Evolutionary conservation across 2,113 vertebrate species (phyloP), one percentile per base, ranked within the genome.

Genomic region (Lota lota): DNA sequence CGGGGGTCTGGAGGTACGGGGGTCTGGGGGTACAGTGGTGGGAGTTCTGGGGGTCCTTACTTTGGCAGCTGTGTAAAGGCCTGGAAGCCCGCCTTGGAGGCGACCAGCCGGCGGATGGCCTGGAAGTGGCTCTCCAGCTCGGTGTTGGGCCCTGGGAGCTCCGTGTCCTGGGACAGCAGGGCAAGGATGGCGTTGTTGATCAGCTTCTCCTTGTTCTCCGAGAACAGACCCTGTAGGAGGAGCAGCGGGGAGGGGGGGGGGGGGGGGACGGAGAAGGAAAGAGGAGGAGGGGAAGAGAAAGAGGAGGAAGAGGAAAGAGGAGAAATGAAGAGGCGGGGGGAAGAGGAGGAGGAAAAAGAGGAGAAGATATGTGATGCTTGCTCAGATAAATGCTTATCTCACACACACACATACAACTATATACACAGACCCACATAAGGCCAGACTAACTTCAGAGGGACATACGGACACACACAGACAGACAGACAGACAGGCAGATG

Each of bases 171-270:
- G 7, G 93, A 95, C 6, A 99, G 81, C 28, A 99, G 89, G 21
- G 97, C 96, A 75, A 95, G 94, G 85, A 98, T 94, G 72, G 97
- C 96, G 70, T 98, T 98, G 92, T 95, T 98, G 81, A 99, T 99
- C 82, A 99, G 92, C 79, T 99, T 99, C 88, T 99, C 97, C 87
- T 99, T 99, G 90, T 99, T 99, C 92, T 99, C 97, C 5, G 97
- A 99, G 87, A 99, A 99, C 21, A 99, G 93, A 69, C 97, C 97
- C 97, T 99, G 72, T 67, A 66, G 81, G 33, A 77, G 84, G 63
- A 22, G 18, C 10, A 61, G 56, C 15, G 12, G 80, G 74, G 3
- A 67, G 4, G 22, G 11, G 15, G 17, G 15, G n/a, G n/a, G n/a
- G n/a, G n/a, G n/a, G n/a, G n/a, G n/a, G n/a, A n/a, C n/a, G n/a